Base-by-base conservation (phyloP, 2,888 invertebrate species). In the Xestia rhomboidea region DNA sequence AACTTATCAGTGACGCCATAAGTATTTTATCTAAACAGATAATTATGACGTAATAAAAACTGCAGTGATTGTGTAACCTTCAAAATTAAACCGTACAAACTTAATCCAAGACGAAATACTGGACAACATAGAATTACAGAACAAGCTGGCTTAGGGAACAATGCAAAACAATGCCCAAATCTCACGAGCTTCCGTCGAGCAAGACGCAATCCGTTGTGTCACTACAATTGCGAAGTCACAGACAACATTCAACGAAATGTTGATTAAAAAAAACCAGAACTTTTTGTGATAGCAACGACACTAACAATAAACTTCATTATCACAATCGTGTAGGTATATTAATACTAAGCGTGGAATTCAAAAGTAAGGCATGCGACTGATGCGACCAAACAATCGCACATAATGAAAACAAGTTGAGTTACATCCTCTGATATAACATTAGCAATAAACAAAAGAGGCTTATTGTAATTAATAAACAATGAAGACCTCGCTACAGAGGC, bases 401-500 rank as follows among this genome's bases (percentile, higher is more conserved):
- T 83, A 76, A 81, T 73, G 77, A 75, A 81, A 82, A 83, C 73
- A 84, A 82, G 82, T 86, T 79, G 83, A 90, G 88, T 82, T 84
- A 81, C 81, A 89, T 88, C 76, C 87, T 82, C 80, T 79, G 78
- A 83, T 78, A 85, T 82, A 90, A 82, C 81, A 83, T 85, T 83
- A 83, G 72, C 82, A 77, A 76, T 83, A 86, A 89, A 93, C 91
- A 91, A 92, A 91, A 88, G 88, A 78, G 73, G 64, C 77, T 88
- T 90, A 86, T 89, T 87, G 57, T 87, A 81, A 87, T 90, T 87
- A 93, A 94, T 92, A 91, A 90, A 94, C 92, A 94, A 93, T 91
- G 87, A 90, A 88, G 90, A 90, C 89, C 87, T 89, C 75, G 83
- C 75, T 73, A 86, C 81, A 91, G 89, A 92, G 91, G 91, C 86